Conservation (phyloP, 2,888 invertebrate genomes). For the Esperia sulphurella region DNA sequence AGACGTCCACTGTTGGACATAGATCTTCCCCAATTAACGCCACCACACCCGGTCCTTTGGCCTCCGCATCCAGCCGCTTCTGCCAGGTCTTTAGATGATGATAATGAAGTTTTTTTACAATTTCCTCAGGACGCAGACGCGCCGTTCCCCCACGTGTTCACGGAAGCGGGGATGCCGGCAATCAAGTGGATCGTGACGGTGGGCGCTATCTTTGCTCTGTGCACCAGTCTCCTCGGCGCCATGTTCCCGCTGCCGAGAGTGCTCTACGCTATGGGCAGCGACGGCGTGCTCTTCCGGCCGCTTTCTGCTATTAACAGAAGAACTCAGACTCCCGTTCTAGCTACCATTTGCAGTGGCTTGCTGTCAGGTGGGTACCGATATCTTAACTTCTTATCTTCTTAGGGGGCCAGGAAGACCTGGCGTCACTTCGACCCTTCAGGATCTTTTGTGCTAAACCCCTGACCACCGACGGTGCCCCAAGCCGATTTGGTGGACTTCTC, state of each 20-base stretch:
- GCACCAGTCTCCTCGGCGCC: constrained; percentile 91
- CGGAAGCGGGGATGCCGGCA: constrained; percentile 84
- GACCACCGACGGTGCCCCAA: too few species aligned
- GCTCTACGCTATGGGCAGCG: constrained; percentile 93
- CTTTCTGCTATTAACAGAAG: constrained; percentile 84
- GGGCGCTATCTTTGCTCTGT: constrained; percentile 95
- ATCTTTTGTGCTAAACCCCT: too few species aligned
- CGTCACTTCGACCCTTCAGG: too few species aligned
- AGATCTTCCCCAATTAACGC: too few species aligned
- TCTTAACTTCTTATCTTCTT: too few species aligned
- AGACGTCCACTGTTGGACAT: too few species aligned
- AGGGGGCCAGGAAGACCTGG: too few species aligned
- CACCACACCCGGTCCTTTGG: too few species aligned
- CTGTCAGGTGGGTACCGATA: constrained; percentile 79
- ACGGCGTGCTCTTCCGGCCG: constrained; percentile 89
- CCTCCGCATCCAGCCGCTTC: too few species aligned
- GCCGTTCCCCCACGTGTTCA: constrained; percentile 93
- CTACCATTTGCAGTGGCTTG: constrained; percentile 87
- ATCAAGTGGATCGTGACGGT: constrained; percentile 94
- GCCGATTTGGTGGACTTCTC: too few species aligned
- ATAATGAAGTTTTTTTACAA: neutral
- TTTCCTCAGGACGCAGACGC: constrained; percentile 85
- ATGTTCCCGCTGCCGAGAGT: constrained; percentile 94
- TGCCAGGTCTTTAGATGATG: too few species aligned
- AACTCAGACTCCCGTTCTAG: constrained; percentile 89